Percentiles rank a stretch among this genome's conserved stretches.
Conservation (phyloP, 1,140 invertebrate species). For the Aphelenchoides fujianensis region DNA sequence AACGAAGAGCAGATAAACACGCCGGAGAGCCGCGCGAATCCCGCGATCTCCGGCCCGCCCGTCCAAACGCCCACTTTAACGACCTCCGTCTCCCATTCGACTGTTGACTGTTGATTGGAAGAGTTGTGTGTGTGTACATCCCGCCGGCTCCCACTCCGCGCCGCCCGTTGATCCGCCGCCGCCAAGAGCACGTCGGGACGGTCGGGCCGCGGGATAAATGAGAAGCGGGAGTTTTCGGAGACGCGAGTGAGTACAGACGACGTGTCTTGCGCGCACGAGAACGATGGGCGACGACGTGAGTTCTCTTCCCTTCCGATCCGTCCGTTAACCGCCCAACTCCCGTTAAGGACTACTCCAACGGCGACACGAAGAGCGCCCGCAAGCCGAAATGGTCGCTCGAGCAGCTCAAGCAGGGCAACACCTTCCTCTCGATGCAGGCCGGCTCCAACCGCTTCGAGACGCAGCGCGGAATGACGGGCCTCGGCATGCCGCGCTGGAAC, state of each 20-base stretch:
- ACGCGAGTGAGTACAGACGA: not conserved
- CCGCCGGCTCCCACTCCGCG: not conserved
- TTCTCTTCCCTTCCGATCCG: too few relatives aligned
- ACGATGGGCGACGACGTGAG: constrained; percentile 30
- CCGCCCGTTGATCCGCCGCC: not conserved
- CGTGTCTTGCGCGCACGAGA: not conserved
- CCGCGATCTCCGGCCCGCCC: not conserved
- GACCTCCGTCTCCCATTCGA: not conserved
- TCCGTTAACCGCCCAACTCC: too few relatives aligned
- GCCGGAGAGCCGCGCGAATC: too few relatives aligned
- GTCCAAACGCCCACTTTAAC: constrained; percentile 4
- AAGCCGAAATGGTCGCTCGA: constrained; percentile 81
- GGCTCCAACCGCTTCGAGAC: constrained; percentile 85
- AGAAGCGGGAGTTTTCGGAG: not conserved
- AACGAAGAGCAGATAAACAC: not conserved
- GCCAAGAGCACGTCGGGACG: not conserved
- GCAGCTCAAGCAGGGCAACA: constrained; percentile 77
- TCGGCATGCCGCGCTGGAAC: constrained; percentile 59
- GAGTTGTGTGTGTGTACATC: constrained; percentile 1
- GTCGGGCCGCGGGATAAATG: not conserved
- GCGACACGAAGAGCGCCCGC: constrained; percentile 27
- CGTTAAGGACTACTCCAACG: constrained; percentile 37
- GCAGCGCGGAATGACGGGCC: constrained; percentile 73
- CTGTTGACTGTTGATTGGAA: too few relatives aligned
- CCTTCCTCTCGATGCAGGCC: constrained; percentile 83